Evolutionary conservation across 2,797 vertebrate species (phyloP), one percentile per base, ranked within the genome.

Genomic region (Geotria australis): DNA sequence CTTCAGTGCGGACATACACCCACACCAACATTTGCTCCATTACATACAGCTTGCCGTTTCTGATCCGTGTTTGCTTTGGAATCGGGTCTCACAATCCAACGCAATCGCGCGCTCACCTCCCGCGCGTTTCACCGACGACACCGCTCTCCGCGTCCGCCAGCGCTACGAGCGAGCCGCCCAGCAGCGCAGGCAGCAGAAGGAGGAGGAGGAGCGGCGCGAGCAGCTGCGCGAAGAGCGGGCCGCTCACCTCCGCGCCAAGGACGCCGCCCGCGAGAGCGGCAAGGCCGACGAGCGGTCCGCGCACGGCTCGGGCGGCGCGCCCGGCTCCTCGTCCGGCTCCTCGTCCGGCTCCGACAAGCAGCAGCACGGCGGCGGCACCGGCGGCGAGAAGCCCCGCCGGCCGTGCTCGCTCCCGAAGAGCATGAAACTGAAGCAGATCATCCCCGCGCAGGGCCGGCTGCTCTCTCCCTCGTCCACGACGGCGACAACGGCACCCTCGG

Each of bases 371-470:
- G 66, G 71, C 1, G 60, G 73, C 3, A 66, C 74, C 0, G 61
- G 73, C 2, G 63, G 72, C 0, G 89, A 98, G 62, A 85, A 93
- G 47, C 84, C 86, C 70, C 89, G 88, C 66, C 72, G 88, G 15
- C 91, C 91, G n/a, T 91, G 83, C 64, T 93, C 85, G 3, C 79
- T 95, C 48, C 61, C 95, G 69, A 81, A 83, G 47, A 85, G 83
- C 70, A 74, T 95, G 78, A 89, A 89, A 72, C 73, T 95, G 47
- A 93, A 93, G 67, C 91, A 98, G 72, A 95, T 95, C 71, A 93
- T 98, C 68, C 91, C 91, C 0, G 66, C 98, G 61, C 91, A 98
- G 72, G 78, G 78, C 60, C 84, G 85, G 62, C 89, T 94, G 67
- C 77, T 85, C 60, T 83, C 85, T 0, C 24, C 24, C 24, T 38